Conservation (phyloP, 1,140 invertebrate genomes). For the Bombyx mandarina region DNA sequence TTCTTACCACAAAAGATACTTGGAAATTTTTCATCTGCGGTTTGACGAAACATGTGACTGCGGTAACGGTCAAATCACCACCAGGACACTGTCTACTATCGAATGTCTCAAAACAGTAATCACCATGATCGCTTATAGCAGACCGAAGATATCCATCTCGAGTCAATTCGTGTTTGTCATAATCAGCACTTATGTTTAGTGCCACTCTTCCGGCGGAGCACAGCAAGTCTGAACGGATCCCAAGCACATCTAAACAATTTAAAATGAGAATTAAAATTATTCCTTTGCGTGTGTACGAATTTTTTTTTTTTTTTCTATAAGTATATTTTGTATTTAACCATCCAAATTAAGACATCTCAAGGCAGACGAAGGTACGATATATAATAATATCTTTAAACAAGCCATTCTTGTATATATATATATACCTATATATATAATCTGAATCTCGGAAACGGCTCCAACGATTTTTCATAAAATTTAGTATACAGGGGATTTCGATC, state of each 20-base stretch:
- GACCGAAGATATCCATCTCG: conserved; percentile 26
- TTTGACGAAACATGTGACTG: conserved; percentile 44
- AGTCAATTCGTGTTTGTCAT: conserved; percentile 33
- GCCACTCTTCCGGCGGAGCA: conserved; percentile 32
- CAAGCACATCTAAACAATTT: conserved; percentile 40
- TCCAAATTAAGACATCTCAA: too few relatives aligned
- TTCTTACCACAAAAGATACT: conserved; percentile 52
- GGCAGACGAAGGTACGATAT: too few relatives aligned
- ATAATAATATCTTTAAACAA: too few relatives aligned
- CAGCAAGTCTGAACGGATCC: conserved; percentile 28
- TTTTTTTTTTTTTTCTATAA: too few relatives aligned
- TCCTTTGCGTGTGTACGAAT: too few relatives aligned
- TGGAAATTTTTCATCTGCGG: conserved; percentile 30
- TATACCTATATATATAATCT: too few relatives aligned
- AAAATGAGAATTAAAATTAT: conserved; percentile 4
- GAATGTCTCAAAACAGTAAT: conserved; percentile 51
- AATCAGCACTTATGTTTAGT: conserved; percentile 28
- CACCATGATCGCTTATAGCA: conserved; percentile 15
- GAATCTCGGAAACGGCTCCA: too few relatives aligned
- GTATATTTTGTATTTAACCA: too few relatives aligned
- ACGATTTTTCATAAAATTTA: too few relatives aligned
- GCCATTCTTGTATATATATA: too few relatives aligned
- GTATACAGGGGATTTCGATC: too few relatives aligned
- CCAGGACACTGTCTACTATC: conserved; percentile 38
- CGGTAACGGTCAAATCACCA: conserved; percentile 30